These are phyloP conservation scores for Apantesis nais DNA, from an alignment of 2,888 invertebrate species.

Conservation along the genomic window DNA sequence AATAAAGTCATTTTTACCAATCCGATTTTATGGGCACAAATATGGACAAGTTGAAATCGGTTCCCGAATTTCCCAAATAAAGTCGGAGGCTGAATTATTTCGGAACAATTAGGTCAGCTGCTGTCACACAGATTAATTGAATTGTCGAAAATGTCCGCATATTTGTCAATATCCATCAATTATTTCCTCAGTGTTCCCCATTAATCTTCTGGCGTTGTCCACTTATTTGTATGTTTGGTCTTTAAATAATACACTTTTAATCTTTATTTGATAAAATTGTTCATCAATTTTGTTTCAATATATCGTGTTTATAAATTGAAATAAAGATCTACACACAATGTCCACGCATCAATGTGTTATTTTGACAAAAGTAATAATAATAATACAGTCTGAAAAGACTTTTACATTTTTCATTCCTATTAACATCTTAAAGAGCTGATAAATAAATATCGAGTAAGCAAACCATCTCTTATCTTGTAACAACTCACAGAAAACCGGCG, in stretches of 20 bases:
- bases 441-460: background rate
- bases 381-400: too few relatives aligned
- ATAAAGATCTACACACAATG: background rate
- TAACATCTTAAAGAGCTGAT: background rate
- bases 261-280: background rate
- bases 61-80: background rate
- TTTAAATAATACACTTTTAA: background rate
- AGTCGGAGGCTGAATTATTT: background rate
- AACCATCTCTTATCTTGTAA: background rate
- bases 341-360: background rate
- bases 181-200: background rate
- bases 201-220: background rate
- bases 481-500: too few relatives aligned
- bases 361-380: background rate
- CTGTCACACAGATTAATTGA: conserved; percentile 1
- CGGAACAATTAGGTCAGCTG: background rate
- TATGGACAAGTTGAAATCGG: background rate
- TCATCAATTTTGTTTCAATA: background rate
- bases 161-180: conserved; percentile 9
- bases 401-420: too few relatives aligned
- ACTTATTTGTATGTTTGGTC: background rate
- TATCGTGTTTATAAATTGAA: background rate
- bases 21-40: background rate
- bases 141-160: background rate
- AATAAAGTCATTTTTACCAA: background rate